Percentiles rank a stretch among this genome's conserved stretches.
Evolutionary conservation across 1,140 invertebrate genomes (phyloP).

Genomic region (Helicoverpa zea): DNA sequence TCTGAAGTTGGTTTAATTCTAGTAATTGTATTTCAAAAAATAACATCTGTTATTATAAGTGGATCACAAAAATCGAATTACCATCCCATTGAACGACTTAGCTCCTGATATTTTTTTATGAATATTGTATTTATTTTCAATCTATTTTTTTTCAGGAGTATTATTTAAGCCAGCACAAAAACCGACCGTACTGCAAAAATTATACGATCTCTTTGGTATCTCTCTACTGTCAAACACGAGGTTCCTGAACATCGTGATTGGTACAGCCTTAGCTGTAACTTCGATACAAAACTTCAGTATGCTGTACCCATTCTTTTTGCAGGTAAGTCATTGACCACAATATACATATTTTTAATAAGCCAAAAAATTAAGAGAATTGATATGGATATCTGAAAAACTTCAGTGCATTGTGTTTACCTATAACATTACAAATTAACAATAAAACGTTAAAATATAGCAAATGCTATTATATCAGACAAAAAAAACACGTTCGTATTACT

Average conservation of each 20-base stretch:
- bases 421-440: too few relatives aligned
- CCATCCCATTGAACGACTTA: too few relatives aligned
- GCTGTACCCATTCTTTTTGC: constrained; percentile 89
- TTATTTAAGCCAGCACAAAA: constrained; percentile 51
- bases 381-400: too few relatives aligned
- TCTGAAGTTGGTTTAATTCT: too few relatives aligned
- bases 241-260: constrained; percentile 89
- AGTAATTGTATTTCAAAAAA: too few relatives aligned
- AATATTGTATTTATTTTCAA: background rate
- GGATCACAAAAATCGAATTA: too few relatives aligned
- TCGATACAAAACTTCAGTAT: constrained; percentile 91
- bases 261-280: constrained; percentile 89
- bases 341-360: too few relatives aligned
- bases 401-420: too few relatives aligned
- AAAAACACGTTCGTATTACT: background rate
- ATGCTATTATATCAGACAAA: background rate
- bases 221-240: constrained; percentile 87
- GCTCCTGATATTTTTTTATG: too few relatives aligned
- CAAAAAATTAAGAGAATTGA: too few relatives aligned
- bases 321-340: constrained; percentile 71
- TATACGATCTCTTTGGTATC: constrained; percentile 87
- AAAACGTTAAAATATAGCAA: too few relatives aligned
- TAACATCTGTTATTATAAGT: too few relatives aligned
- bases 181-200: constrained; percentile 72
- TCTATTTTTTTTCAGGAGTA: constrained; percentile 13